Evolutionary conservation across 2,888 invertebrate genomes (phyloP), one percentile per base, ranked within the genome.

Genomic region (Stenodema calcarata): DNA sequence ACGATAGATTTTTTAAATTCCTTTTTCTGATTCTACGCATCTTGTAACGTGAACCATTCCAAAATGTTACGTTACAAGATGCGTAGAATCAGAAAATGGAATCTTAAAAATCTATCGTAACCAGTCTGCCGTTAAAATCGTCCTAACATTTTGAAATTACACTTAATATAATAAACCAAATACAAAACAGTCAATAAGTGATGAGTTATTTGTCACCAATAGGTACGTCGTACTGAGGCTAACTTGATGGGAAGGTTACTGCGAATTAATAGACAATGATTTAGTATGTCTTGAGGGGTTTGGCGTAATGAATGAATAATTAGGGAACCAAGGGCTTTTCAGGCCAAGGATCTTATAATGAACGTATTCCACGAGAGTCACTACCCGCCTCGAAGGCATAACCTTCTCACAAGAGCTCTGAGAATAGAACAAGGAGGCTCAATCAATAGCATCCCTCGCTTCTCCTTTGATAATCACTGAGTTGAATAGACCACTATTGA

Each of bases 381-480:
- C 30, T 28, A 0, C 35, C 30, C 14, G 70, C 35, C 16, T 28
- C 28, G 28, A 70, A 70, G 70, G 70, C 27, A 18, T 18, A 54
- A 54, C 54, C 54, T 54, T 27, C 70, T 27, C 70, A 70, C 70
- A 70, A 70, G 70, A 70, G 70, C 70, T 70, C 70, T 70, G 4
- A n/a, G 70, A 70, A 70, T 70, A 70, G 70, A 70, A 70, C 70
- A 70, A 70, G 70, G 35, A 28, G 70, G 30, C 70, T 70, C 70
- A 70, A 70, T 70, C 70, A 70, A 70, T 70, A 70, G 70, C 12
- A 12, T 70, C 54, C n/a, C 54, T 54, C n/a, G 54, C 54, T 54
- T 54, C 54, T 27, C 70, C 70, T 70, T 70, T 70, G 70, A 70
- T 70, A 70, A 70, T 70, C 70, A 70, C 70, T 70, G 30, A 70